Conservation (phyloP, 2,888 invertebrate genomes). For the Trissonchulus latispiculum region DNA sequence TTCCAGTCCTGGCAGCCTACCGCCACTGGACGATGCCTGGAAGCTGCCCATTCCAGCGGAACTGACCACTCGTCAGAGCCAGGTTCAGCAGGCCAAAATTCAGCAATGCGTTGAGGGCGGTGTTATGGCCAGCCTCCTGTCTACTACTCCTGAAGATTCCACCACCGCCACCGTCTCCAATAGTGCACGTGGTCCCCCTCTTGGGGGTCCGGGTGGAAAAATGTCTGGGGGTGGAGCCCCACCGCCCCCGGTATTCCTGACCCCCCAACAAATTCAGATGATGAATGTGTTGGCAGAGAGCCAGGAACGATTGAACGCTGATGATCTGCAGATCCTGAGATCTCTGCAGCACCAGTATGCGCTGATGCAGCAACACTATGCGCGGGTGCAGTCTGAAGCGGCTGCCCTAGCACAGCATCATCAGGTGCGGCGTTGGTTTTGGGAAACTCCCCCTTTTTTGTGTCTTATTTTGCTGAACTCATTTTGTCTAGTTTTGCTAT, state of each 20-base stretch:
- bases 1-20: slow-evolving; percentile 42
- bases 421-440: too few species aligned
- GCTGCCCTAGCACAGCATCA: too few species aligned
- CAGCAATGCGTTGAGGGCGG: slow-evolving; percentile 1
- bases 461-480: too few species aligned
- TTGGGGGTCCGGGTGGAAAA: not conserved
- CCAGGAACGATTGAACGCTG: slow-evolving; percentile 60
- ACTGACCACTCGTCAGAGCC: slow-evolving; percentile 76
- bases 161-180: not conserved
- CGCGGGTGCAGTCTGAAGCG: not conserved
- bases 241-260: slow-evolving; percentile 51
- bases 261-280: slow-evolving; percentile 70
- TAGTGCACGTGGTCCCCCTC: not conserved
- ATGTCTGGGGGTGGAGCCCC: not conserved
- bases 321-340: slow-evolving; percentile 66
- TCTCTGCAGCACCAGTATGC: slow-evolving; percentile 69
- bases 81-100: slow-evolving; percentile 20
- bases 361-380: not conserved
- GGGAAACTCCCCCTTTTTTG: too few species aligned
- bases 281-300: slow-evolving; percentile 74
- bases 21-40: slow-evolving; percentile 98
- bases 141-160: not conserved
- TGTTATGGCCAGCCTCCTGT: too few species aligned
- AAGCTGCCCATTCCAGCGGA: slow-evolving; percentile 96
- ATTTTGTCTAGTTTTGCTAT: too few species aligned